A percentile compares a stretch with the other conserved stretches of the same genome.
These are phyloP conservation scores for Phrynocephalus forsythii DNA, from an alignment of 2,797 vertebrate genomes.

Conservation along the genomic window DNA sequence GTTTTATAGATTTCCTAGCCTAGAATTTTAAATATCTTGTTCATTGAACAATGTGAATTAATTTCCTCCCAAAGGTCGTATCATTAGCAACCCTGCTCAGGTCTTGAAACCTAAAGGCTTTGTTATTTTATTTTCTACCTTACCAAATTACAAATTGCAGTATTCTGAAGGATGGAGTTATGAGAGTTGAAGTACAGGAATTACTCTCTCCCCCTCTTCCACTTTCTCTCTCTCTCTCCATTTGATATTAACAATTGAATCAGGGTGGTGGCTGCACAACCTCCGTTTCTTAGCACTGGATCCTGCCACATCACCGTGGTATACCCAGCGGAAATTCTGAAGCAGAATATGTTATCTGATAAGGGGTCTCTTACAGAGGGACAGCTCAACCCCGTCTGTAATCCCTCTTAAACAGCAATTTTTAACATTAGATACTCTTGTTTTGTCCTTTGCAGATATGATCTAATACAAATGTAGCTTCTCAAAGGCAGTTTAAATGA, in stretches of 20 bases:
- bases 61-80: too few relatives aligned
- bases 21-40: too few relatives aligned
- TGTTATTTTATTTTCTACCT: too few relatives aligned
- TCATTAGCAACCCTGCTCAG: too few relatives aligned
- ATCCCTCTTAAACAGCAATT: neutral
- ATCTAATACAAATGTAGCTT: constrained; percentile 39
- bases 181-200: too few relatives aligned
- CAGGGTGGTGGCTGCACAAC: neutral
- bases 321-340: neutral
- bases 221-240: neutral
- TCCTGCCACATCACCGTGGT: neutral
- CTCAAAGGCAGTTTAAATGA: constrained; percentile 26
- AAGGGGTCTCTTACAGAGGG: constrained; percentile 32
- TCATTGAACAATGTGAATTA: too few relatives aligned
- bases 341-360: neutral
- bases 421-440: constrained; percentile 29
- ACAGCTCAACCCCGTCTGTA: neutral
- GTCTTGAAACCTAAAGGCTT: too few relatives aligned
- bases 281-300: neutral
- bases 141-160: too few relatives aligned
- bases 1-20: too few relatives aligned
- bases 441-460: constrained; percentile 44
- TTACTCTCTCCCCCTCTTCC: neutral
- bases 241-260: neutral
- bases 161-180: too few relatives aligned